Base-by-base conservation (phyloP, 2,888 invertebrate species). In the Orchesella flavescens region DNA sequence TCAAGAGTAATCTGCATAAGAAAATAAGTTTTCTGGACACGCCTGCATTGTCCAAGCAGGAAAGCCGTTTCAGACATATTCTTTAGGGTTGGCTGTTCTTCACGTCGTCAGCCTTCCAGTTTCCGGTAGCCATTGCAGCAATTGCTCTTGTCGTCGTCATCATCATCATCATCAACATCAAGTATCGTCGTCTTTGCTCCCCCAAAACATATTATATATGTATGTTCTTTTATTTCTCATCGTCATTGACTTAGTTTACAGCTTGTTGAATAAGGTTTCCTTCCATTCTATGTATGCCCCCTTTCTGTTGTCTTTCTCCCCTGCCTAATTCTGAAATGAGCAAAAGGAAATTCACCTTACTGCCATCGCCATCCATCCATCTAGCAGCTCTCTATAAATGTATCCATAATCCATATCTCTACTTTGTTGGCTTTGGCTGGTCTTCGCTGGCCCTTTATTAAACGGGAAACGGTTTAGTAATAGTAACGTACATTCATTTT, bases 61-160 rank as follows among this genome's bases (percentile, higher is more conserved):
- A 61, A 61, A 61, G 61, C 23, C 23, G 55, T 5, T 69, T 19
- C 61, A 78, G 78, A 63, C 69, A 53, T 44, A 24, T 77, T 66
- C n/a, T 68, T 65, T 24, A 59, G 73, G 80, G 74, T 73, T 80
- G 80, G 80, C 34, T 74, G 19, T 75, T 75, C 61, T 55, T 76
- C 23, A 66, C 73, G 73, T 77, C 77, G 77, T 83, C 73, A 73
- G 83, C 78, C 68, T 76, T 68, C 83, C 78, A 78, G 83, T 78
- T 83, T 83, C 83, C 83, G 83, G 83, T 83, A 83, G 83, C 83
- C 83, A 83, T 83, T 83, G 71, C 44, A 43, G 82, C 76, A 83
- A 76, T 83, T 68, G 77, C 66, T 83, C 43, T 83, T 61, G 63
- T 71, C 81, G 75, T 82, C 82, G 63, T 76, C 24, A 57, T 81